Base-by-base conservation (phyloP, 2,797 vertebrate genomes). In the Coracias cyanogaster region DNA sequence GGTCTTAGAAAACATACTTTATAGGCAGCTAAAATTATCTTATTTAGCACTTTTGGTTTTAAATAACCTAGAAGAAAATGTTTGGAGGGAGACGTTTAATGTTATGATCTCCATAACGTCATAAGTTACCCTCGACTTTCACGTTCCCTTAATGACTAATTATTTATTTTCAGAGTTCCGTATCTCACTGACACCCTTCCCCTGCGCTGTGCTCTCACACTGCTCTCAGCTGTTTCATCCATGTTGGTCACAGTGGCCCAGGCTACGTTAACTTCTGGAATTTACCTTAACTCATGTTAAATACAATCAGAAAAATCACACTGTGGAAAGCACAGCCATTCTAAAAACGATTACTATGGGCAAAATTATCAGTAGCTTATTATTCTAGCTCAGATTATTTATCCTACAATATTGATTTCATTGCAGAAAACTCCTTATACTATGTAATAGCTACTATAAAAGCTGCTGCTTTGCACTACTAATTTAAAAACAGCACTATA, bases 351-450 rank as follows among this genome's bases (percentile, higher is more conserved):
- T 74, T n/a, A 46, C 49, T 54, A 4, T 48, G 37, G 74, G 45
- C 9, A 93, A 89, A 91, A 62, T 76, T 72, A 90, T 76, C 54
- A 82, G 73, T 45, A 73, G 11, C 20, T 76, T 70, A 62, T 76
- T 89, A 85, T 89, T 89, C 41, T 77, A 89, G 67, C 49, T 89
- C 57, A 54, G 52, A 92, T 45, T 93, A 93, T 90, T 94, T 95
- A 85, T 69, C 64, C 82, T 62, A 43, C 22, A 31, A 54, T 86
- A 94, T 57, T 86, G 90, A 92, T 89, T 94, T 86, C 82, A 71
- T 92, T 93, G 64, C 49, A 89, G 78, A 85, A 90, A 82, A 71
- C 29, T 84, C 54, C 61, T 90, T 90, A 45, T n/a, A 62, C 11
- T 62, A 28, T 60, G 58, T 41, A 94, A 92, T 41, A 90, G 21